Percentiles rank a stretch among this genome's conserved stretches.
phyloP scores from a whole-genome alignment of 1,140 invertebrate genomes.

The Sipha flava region DNA sequence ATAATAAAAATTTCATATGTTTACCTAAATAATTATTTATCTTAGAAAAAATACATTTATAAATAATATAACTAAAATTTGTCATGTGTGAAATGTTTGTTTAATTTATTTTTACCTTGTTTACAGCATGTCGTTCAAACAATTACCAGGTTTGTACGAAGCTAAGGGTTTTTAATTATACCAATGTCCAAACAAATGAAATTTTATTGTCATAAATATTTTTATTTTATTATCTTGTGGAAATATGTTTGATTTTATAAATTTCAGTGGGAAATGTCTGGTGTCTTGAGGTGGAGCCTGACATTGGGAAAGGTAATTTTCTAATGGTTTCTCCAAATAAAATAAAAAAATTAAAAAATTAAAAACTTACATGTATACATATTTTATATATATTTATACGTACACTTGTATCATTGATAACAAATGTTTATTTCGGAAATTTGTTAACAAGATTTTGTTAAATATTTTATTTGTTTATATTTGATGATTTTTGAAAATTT shows the following conservation, averaged over 20 bases:
- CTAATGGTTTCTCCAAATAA: background rate
- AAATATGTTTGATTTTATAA: constrained; percentile 29
- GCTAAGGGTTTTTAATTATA: constrained; percentile 25
- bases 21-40: constrained; percentile 26
- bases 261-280: constrained; percentile 31
- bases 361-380: background rate
- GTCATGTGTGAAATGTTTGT: constrained; percentile 30
- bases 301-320: constrained; percentile 26
- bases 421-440: constrained; percentile 14
- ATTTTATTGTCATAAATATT: constrained; percentile 15
- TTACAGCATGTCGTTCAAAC: constrained; percentile 7
- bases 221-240: constrained; percentile 17
- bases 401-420: background rate
- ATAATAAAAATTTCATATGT: constrained; percentile 27
- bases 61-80: constrained; percentile 31
- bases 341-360: background rate
- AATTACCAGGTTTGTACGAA: constrained; percentile 19
- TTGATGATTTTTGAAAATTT: constrained; percentile 29
- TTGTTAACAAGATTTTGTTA: constrained; percentile 11
- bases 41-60: constrained; percentile 30
- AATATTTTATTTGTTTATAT: constrained; percentile 4
- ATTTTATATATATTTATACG: background rate
- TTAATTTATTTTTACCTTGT: constrained; percentile 32
- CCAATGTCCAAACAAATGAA: constrained; percentile 27
- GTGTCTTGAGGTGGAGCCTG: constrained; percentile 22